Conservation (phyloP, 30 jellyfish, hydroid and myxozoan genomes). For the Aurelia aurita region DNA sequence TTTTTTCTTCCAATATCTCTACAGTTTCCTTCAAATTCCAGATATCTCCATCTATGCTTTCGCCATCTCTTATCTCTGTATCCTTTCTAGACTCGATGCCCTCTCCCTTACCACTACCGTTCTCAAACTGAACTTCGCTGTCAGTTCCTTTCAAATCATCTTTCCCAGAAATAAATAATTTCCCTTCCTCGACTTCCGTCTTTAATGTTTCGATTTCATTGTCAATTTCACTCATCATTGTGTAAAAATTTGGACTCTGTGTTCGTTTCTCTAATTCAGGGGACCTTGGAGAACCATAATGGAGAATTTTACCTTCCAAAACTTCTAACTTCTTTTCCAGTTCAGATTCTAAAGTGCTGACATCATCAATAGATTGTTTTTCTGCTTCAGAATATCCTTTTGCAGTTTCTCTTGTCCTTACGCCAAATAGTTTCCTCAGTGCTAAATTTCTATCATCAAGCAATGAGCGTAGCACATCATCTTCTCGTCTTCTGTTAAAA, state of each 20-base stretch:
- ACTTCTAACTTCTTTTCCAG: constrained; percentile 6
- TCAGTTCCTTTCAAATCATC: not conserved
- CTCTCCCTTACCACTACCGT: not conserved
- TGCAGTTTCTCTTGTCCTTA: constrained; percentile 10
- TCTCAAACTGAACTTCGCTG: not conserved
- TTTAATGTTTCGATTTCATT: constrained; percentile 41
- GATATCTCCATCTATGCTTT: too few relatives aligned
- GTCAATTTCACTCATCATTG: constrained; percentile 25
- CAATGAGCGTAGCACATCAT: not conserved
- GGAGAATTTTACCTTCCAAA: constrained; percentile 10
- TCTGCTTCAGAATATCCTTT: not conserved
- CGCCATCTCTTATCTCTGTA: too few relatives aligned
- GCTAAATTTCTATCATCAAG: constrained; percentile 32
- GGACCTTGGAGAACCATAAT: constrained; percentile 2
- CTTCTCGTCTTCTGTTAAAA: not conserved
- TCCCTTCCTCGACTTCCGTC: constrained; percentile 38
- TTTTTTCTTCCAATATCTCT: too few relatives aligned
- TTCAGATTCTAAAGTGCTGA: constrained; percentile 18
- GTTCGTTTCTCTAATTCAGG: constrained; percentile 15
- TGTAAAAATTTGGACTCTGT: constrained; percentile 46
- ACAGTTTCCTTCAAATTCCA: too few relatives aligned
- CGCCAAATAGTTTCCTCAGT: constrained; percentile 26
- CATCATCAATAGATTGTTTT: not conserved
- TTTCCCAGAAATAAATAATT: constrained; percentile 16
- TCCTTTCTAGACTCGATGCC: too few relatives aligned